These are phyloP conservation scores for Myotis vivesi DNA, from an alignment of 2,797 vertebrate species.

Conservation along the genomic window DNA sequence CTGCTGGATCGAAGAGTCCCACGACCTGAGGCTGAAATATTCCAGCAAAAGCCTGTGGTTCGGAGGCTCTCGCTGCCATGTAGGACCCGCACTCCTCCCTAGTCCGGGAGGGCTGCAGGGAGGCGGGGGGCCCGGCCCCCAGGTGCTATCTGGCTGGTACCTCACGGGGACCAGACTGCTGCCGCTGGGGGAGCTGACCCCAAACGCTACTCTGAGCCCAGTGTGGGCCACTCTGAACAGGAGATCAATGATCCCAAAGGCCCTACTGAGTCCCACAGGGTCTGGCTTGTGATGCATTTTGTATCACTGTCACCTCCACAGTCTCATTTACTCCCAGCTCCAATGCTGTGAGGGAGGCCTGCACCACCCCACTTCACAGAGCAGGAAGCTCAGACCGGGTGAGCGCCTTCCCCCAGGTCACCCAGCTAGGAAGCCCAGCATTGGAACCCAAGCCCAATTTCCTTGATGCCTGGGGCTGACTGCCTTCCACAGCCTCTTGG, in stretches of 20 bases:
- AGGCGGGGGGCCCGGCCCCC: accelerated
- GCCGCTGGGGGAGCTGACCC: background rate
- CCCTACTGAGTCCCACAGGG: background rate
- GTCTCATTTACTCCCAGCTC: background rate
- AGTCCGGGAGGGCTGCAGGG: background rate
- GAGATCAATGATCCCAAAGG: background rate
- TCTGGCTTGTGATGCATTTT: background rate
- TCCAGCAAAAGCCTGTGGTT: background rate
- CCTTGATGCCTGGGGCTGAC: background rate
- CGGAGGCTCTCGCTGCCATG: background rate
- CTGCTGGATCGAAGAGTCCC: accelerated
- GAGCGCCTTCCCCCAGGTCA: background rate
- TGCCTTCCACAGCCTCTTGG: background rate
- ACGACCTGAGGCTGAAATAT: background rate
- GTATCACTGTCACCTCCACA: background rate
- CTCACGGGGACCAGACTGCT: background rate
- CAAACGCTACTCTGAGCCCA: background rate
- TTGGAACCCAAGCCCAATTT: background rate
- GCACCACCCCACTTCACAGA: background rate
- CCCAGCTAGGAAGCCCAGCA: background rate
- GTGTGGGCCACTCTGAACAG: background rate
- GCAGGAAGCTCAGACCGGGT: background rate
- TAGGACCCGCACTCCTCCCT: too few relatives aligned
- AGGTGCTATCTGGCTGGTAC: background rate
- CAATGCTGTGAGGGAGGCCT: background rate